These are phyloP conservation scores for Nautilus pompilius DNA, from an alignment of 1,140 invertebrate species.

Conservation along the genomic window DNA sequence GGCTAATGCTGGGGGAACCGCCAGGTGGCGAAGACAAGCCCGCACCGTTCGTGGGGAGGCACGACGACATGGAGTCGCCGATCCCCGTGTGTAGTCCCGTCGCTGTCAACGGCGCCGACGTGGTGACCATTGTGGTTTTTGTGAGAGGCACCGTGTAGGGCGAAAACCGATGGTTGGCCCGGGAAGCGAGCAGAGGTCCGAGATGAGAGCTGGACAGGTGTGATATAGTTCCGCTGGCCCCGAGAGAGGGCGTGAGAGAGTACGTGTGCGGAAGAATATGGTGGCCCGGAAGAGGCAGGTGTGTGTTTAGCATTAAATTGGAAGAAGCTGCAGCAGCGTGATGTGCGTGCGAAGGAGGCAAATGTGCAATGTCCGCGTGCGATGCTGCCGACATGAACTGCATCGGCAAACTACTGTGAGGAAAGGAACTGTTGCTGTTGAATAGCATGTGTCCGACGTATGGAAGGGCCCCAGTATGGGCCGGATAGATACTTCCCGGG, in stretches of 20 bases:
- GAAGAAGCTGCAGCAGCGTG: slow-evolving; percentile 23
- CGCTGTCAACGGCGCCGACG: slow-evolving; percentile 26
- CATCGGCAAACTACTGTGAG: not conserved
- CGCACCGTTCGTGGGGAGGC: not conserved
- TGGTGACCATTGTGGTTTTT: slow-evolving; percentile 46
- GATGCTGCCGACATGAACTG: slow-evolving; percentile 12
- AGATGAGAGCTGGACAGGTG: slow-evolving; percentile 16
- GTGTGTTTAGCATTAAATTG: slow-evolving; percentile 9
- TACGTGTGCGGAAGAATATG: slow-evolving; percentile 22
- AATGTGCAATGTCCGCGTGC: slow-evolving; percentile 24
- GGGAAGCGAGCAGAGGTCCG: slow-evolving; percentile 34
- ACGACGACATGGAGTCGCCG: not conserved
- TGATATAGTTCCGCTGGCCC: slow-evolving; percentile 17
- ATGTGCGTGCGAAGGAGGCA: slow-evolving; percentile 15
- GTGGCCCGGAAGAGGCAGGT: slow-evolving; percentile 24
- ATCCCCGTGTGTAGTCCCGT: not conserved
- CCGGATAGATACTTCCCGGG: slow-evolving; percentile 19
- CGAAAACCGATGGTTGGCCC: slow-evolving; percentile 68
- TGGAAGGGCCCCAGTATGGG: slow-evolving; percentile 6
- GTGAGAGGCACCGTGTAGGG: slow-evolving; percentile 74
- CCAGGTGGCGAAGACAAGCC: not conserved
- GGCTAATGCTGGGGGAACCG: not conserved
- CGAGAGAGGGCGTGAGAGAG: slow-evolving; percentile 24
- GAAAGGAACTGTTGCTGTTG: not conserved
- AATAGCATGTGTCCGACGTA: slow-evolving; percentile 2